Evolutionary conservation across 1,140 invertebrate species (phyloP).

Genomic region (Orius laevigatus): DNA sequence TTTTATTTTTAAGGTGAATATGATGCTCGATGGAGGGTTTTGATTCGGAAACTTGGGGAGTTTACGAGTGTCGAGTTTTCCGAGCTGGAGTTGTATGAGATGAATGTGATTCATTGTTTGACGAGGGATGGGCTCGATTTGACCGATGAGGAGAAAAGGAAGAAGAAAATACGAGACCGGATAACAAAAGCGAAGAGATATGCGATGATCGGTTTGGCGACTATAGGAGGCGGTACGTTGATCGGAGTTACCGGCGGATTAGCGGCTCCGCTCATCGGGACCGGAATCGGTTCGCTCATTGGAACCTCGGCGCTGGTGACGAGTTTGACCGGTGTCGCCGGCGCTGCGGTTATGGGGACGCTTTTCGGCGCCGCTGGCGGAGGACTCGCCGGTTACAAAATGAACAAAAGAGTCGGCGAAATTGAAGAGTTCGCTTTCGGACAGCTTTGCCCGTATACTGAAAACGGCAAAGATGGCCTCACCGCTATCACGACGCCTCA

Average conservation of each 20-base stretch:
- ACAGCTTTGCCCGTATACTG: conserved; percentile 27
- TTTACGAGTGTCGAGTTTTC: conserved; percentile 36
- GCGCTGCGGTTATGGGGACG: conserved; percentile 45
- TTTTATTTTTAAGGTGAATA: conserved; percentile 35
- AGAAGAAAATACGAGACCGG: conserved; percentile 31
- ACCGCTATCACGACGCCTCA: conserved; percentile 25
- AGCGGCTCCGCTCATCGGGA: conserved; percentile 47
- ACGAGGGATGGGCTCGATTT: conserved; percentile 24
- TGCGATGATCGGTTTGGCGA: conserved; percentile 44
- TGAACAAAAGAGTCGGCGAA: conserved; percentile 51
- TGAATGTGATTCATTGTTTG: conserved; percentile 29
- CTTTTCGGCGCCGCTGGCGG: conserved; percentile 53
- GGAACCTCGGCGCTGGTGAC: conserved; percentile 36
- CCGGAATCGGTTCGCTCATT: conserved; percentile 39
- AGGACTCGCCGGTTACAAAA: conserved; percentile 48
- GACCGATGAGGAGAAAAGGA: conserved; percentile 28
- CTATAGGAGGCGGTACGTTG: conserved; percentile 44
- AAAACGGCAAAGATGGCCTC: conserved; percentile 5
- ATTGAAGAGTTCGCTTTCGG: conserved; percentile 55
- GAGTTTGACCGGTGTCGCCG: conserved; percentile 39
- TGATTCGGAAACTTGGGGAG: conserved; percentile 37
- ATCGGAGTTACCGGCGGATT: conserved; percentile 46
- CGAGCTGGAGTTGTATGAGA: conserved; percentile 34
- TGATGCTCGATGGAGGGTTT: conserved; percentile 43
- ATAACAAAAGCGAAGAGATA: conserved; percentile 43